Evolutionary conservation across 2,888 invertebrate species (phyloP), one percentile per base, ranked within the genome.

Genomic region (Odontomyia ornata): DNA sequence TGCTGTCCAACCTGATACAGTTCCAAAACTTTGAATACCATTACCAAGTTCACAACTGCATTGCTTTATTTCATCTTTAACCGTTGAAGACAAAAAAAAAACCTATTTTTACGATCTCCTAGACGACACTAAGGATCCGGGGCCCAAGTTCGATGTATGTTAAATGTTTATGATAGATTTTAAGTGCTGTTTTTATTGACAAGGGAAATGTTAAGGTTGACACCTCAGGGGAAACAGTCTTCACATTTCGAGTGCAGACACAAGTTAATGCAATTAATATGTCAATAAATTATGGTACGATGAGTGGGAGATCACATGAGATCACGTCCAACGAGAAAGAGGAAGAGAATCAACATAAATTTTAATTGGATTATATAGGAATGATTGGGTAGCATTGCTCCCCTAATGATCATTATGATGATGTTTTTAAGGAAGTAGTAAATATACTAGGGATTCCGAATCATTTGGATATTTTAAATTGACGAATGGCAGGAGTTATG

Each of bases 181-280:
- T 73, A 73, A 73, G 73, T 73, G 73, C 60, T 60, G 60, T 43
- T 60, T 57, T 73, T 57, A 73, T 36, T 73, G 57, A 73, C 73
- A 73, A 43, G 71, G 36, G n/a, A 23, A 73, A 57, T 73, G 57
- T 60, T n/a, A 57, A 73, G 73, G 73, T 60, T 73, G 73, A 60
- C 73, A 73, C 73, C 73, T 57, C 18, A 21, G 23, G 21, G 73
- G 15, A 43, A 60, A 23, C 21, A 72, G 25, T 9, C 23, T 23
- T 36, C 69, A 7, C 36, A 3, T 11, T 23, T 43, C 46, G 13
- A 11, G 15, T 1, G 11, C 13, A 21, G 46, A 23, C 25, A 23
- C 25, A 69, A 25, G 25, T 30, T 46, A 28, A 69, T 69, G 30
- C 57, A 57, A 73, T 73, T 73, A 73, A 73, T 73, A 60, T 60